Percentiles rank a stretch among this genome's conserved stretches.
Conservation (phyloP, 1,140 invertebrate genomes). For the Conus ventricosus region DNA sequence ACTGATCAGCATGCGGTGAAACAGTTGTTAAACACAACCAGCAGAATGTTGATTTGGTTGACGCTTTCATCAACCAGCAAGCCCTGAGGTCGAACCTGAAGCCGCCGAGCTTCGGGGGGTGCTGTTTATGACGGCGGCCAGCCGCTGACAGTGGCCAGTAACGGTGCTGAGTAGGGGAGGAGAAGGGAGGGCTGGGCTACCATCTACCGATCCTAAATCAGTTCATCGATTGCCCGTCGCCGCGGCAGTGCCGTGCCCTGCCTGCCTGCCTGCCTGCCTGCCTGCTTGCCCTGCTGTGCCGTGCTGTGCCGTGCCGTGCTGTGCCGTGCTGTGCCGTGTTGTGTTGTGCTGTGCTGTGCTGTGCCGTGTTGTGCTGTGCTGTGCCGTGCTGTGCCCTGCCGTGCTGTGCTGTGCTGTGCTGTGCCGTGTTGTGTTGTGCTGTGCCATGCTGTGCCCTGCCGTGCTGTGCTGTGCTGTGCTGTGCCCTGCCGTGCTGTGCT, state of each 20-base stretch:
- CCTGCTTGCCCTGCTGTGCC: slow-evolving; percentile 35
- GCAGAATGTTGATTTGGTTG: too few species aligned
- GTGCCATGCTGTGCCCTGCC: slow-evolving; percentile 44
- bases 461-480: slow-evolving; percentile 45
- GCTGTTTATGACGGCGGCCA: too few species aligned
- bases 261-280: background rate
- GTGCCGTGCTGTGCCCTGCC: slow-evolving; percentile 47
- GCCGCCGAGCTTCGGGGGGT: too few species aligned
- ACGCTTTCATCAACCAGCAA: too few species aligned
- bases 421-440: slow-evolving; percentile 49
- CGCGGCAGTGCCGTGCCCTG: background rate
- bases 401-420: slow-evolving; percentile 46
- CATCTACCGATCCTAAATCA: background rate
- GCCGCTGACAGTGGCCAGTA: too few species aligned
- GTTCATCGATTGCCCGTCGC: background rate
- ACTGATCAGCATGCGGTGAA: too few species aligned
- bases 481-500: slow-evolving; percentile 42
- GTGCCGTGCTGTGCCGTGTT: slow-evolving; percentile 41
- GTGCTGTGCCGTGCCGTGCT: slow-evolving; percentile 49
- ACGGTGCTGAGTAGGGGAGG: too few species aligned
- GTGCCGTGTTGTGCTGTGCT: slow-evolving; percentile 44
- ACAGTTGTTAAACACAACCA: too few species aligned
- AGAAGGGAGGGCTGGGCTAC: too few species aligned
- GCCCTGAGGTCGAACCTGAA: too few species aligned
- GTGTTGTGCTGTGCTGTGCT: slow-evolving; percentile 45